Conservation (phyloP, 2,113 vertebrate genomes). For the Conger conger region DNA sequence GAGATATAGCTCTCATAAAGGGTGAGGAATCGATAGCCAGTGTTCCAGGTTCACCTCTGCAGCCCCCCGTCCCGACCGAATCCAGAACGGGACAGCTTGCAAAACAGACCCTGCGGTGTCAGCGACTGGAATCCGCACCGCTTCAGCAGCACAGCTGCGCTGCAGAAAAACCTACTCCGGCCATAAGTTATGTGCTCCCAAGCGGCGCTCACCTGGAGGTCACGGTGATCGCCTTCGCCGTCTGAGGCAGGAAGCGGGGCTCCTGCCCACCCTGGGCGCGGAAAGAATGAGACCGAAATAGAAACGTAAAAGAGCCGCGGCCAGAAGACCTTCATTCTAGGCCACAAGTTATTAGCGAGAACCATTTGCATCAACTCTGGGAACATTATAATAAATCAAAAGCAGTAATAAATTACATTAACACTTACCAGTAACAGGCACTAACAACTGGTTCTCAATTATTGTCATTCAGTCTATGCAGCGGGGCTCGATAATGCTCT, state of each 20-base stretch:
- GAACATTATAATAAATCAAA: slow-evolving; percentile 60
- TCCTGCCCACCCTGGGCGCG: slow-evolving; percentile 43
- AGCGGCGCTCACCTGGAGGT: slow-evolving; percentile 63
- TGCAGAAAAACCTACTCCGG: slow-evolving; percentile 32
- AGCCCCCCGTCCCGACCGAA: slow-evolving; percentile 50
- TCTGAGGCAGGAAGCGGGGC: slow-evolving; percentile 61
- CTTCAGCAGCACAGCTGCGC: slow-evolving; percentile 52
- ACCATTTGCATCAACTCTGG: slow-evolving; percentile 60
- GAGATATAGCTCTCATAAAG: slow-evolving; percentile 66
- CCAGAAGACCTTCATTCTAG: slow-evolving; percentile 59
- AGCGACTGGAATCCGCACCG: slow-evolving; percentile 67
- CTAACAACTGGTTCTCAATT: slow-evolving; percentile 45
- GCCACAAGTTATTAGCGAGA: slow-evolving; percentile 54
- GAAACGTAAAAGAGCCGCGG: slow-evolving; percentile 55
- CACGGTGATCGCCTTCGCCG: slow-evolving; percentile 57
- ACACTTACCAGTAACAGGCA: slow-evolving; percentile 46
- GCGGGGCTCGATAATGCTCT: slow-evolving; percentile 31
- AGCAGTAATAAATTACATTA: slow-evolving; percentile 50
- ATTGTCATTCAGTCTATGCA: slow-evolving; percentile 40
- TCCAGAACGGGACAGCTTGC: slow-evolving; percentile 73
- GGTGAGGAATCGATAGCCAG: slow-evolving; percentile 68
- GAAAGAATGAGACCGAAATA: slow-evolving; percentile 62
- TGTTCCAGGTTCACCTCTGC: slow-evolving; percentile 64
- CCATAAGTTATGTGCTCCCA: not conserved
- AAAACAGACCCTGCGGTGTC: slow-evolving; percentile 64